phyloP scores from a whole-genome alignment of 2,113 vertebrate species.

The Epinephelus lanceolatus region DNA sequence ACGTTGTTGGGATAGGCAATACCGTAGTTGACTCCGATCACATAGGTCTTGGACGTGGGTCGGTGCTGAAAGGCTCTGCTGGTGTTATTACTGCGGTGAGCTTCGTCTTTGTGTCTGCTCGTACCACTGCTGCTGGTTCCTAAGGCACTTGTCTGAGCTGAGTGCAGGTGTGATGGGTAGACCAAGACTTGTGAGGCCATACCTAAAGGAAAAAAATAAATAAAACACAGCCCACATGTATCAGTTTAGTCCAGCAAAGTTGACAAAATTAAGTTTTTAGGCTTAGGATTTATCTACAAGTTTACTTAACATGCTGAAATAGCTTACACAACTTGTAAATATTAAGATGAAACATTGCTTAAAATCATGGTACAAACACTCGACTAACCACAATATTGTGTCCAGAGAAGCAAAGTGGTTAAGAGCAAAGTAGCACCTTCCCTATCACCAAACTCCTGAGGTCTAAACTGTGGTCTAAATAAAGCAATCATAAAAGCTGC shows the following conservation, averaged over 20 bases:
- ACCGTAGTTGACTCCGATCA: conserved; percentile 93
- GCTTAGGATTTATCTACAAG: not conserved
- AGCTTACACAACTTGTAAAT: not conserved
- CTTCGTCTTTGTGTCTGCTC: conserved; percentile 93
- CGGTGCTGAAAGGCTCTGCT: conserved; percentile 92
- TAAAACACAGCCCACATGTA: conserved; percentile 4
- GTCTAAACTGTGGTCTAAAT: not conserved
- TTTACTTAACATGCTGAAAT: not conserved
- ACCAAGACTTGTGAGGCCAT: conserved; percentile 99
- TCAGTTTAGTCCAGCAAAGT: not conserved
- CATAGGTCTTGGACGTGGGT: conserved; percentile 87
- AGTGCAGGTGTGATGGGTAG: conserved; percentile 97
- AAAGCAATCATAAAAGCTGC: conserved; percentile 16
- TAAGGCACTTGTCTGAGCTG: conserved; percentile 99
- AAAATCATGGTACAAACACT: not conserved
- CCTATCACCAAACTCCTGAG: not conserved
- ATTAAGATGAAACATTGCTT: not conserved
- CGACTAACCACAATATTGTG: not conserved
- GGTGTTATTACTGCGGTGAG: conserved; percentile 80
- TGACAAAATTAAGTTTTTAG: not conserved
- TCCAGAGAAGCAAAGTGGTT: not conserved
- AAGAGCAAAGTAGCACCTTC: not conserved
- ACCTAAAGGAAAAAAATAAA: conserved; percentile 82
- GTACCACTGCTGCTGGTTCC: conserved; percentile 86
- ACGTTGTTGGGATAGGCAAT: conserved; percentile 89